Percentiles rank a stretch among this genome's conserved stretches.
Conservation (phyloP, 1,140 invertebrate genomes). For the Drosophila arizonae region DNA sequence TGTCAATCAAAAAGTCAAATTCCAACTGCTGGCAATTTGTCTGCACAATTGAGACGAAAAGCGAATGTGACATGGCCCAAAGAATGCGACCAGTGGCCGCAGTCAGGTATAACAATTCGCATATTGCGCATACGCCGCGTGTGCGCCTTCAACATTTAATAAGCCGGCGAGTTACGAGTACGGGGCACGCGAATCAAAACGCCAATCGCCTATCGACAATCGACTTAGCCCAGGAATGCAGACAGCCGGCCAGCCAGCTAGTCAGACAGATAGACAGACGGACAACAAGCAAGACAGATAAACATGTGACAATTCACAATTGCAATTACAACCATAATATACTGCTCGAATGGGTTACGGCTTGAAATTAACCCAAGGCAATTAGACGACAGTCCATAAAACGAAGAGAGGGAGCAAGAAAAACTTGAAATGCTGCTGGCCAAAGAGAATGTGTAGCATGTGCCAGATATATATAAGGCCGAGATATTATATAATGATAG, state of each 20-base stretch:
- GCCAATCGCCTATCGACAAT: constrained; percentile 46
- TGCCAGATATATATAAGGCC: not conserved
- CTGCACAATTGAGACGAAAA: constrained; percentile 75
- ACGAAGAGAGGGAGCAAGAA: not conserved
- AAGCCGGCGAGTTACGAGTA: constrained; percentile 51
- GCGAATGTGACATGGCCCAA: constrained; percentile 72
- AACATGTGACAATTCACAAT: constrained; percentile 23
- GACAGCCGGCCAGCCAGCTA: constrained; percentile 19
- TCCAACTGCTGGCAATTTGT: constrained; percentile 78
- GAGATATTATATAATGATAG: too few species aligned
- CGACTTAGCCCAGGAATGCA: constrained; percentile 54
- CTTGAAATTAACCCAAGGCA: constrained; percentile 20
- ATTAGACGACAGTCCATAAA: constrained; percentile 19
- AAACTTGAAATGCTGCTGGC: constrained; percentile 1
- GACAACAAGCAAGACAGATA: too few species aligned
- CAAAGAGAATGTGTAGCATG: too few species aligned
- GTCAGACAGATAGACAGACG: too few species aligned
- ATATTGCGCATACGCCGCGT: constrained; percentile 75
- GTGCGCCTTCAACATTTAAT: constrained; percentile 46
- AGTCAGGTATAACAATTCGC: constrained; percentile 13
- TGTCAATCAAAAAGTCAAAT: constrained; percentile 81
- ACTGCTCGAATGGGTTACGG: not conserved
- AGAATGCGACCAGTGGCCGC: constrained; percentile 48
- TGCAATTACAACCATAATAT: constrained; percentile 8
- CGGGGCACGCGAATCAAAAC: constrained; percentile 41